phyloP scores from a whole-genome alignment of 2,888 invertebrate species.

The Pantelozetes paolii region DNA sequence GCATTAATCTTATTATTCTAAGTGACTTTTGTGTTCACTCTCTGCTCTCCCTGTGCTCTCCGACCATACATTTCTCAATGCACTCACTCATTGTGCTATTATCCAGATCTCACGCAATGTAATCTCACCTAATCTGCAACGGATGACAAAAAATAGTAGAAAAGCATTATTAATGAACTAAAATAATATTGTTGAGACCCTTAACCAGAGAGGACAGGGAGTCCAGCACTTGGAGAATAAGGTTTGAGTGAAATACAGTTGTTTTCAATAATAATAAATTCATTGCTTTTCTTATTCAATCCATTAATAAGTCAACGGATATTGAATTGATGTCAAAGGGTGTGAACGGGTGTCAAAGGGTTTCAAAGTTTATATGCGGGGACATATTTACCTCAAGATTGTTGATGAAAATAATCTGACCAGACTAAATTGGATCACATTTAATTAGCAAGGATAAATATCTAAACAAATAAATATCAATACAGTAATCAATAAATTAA shows the following conservation, averaged over 20 bases:
- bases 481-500: too few species aligned
- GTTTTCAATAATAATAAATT: neutral
- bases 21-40: constrained; percentile 33
- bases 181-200: neutral
- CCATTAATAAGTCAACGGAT: too few species aligned
- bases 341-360: too few species aligned
- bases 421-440: too few species aligned
- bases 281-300: neutral
- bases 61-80: neutral
- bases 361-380: too few species aligned
- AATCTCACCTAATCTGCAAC: constrained; percentile 34
- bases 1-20: constrained; percentile 35
- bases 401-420: too few species aligned
- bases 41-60: neutral
- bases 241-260: too few species aligned
- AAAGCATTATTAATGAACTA: constrained; percentile 30
- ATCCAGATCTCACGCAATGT: constrained; percentile 29
- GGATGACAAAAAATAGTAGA: constrained; percentile 27
- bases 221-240: neutral
- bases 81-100: constrained; percentile 6
- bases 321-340: too few species aligned
- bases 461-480: too few species aligned
- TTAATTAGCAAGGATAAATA: too few species aligned
- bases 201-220: constrained; percentile 3
- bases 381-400: too few species aligned